Evolutionary conservation across 2,888 invertebrate species (phyloP), one percentile per base, ranked within the genome.

Genomic region (Zaprionus obscuricornis): DNA sequence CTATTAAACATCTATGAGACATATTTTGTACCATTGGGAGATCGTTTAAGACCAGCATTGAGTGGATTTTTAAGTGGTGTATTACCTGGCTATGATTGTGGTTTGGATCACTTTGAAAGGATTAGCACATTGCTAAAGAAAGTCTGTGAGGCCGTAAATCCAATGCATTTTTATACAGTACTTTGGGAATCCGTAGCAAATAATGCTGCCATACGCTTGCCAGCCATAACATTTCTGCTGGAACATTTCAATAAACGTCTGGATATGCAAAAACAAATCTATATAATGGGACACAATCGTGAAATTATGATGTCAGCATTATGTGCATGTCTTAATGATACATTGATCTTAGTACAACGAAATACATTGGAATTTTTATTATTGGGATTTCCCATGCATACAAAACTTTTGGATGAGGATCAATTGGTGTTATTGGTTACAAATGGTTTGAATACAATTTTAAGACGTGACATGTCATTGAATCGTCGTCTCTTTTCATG

Each of bases 41-140:
- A 94, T 74, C 89, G 89, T 56, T 65, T 90, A 52, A 77, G 95
- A 51, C 97, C 97, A 3, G 96, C 96, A 0, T 90, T 97, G 22
- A 95, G 95, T 88, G 97, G 97, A 1, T 95, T 97, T 87, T 91
- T 98, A n/a, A 90, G 96, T 74, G 97, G 96, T 6, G 93, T 97
- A 37, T 90, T 97, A 59, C 95, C 96, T n/a, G 97, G 97, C 7
- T 92, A 96, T 60, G 96, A 97, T 88, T 95, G 95, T 85, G 96
- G 96, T 7, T 93, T 96, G 16, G 96, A 96, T 89, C 94, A 95
- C 89, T 95, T 94, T 90, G 95, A 96, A 92, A 94, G 95, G 91
- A 91, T 87, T 3, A 89, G 88, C 67, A 86, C 88, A 1, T 63
- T 90, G 52, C 71, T 90, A 0, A 88, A 87, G 33, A 85, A 89